These are phyloP conservation scores for Taenaris catops DNA, from an alignment of 2,888 invertebrate species.

Conservation along the genomic window DNA sequence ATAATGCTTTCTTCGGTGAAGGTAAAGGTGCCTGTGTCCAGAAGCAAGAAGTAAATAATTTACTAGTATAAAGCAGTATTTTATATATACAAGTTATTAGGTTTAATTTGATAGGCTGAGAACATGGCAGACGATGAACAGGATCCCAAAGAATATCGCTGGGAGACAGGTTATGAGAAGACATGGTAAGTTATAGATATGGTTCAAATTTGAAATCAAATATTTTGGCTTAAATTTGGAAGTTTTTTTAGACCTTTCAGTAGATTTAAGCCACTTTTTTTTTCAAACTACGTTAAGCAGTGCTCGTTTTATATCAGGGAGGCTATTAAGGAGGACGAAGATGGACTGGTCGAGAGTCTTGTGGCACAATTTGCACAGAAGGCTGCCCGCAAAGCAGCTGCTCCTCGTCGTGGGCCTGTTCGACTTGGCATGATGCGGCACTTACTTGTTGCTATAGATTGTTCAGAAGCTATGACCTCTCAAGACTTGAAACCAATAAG, in stretches of 20 bases:
- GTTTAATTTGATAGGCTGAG: too few relatives aligned
- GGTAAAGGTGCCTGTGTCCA: too few relatives aligned
- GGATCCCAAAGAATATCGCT: conserved; percentile 93
- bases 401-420: conserved; percentile 86
- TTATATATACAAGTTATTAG: too few relatives aligned
- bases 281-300: too few relatives aligned
- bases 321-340: conserved; percentile 97
- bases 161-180: conserved; percentile 97
- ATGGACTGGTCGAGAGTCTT: conserved; percentile 93
- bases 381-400: conserved; percentile 89
- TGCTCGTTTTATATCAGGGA: conserved; percentile 87
- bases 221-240: neutral
- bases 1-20: too few relatives aligned
- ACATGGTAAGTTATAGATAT: conserved; percentile 90
- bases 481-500: conserved; percentile 97
- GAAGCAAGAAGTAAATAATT: too few relatives aligned
- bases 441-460: conserved; percentile 93
- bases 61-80: too few relatives aligned
- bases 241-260: too few relatives aligned
- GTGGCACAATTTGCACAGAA: conserved; percentile 95
- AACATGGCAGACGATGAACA: conserved; percentile 90
- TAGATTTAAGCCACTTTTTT: too few relatives aligned
- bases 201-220: neutral
- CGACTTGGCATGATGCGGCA: conserved; percentile 99
- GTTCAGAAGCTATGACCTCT: conserved; percentile 96